Evolutionary conservation across 1,140 invertebrate species (phyloP).

Genomic region (Drosophila elegans): DNA sequence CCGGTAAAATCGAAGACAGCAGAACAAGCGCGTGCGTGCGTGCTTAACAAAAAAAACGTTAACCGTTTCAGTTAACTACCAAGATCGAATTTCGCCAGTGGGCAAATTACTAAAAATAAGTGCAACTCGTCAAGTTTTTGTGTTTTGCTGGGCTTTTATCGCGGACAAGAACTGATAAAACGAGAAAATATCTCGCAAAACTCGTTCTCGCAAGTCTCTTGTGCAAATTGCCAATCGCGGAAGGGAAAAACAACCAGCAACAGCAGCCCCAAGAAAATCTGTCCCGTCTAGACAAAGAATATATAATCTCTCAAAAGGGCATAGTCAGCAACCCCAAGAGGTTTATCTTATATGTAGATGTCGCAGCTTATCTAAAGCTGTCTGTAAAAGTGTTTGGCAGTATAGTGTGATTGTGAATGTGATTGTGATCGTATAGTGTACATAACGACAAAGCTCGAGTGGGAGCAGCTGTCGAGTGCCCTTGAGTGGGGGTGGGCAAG

Average conservation of each 20-base stretch:
- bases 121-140: conserved; percentile 14
- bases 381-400: conserved; percentile 8
- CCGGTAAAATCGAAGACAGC: background rate
- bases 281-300: conserved; percentile 9
- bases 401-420: background rate
- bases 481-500: conserved; percentile 39
- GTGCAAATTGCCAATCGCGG: conserved; percentile 51
- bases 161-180: conserved; percentile 49
- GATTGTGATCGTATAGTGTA: conserved; percentile 3
- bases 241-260: conserved; percentile 25
- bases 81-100: conserved; percentile 30
- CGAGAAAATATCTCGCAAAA: conserved; percentile 43
- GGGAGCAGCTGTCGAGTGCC: conserved; percentile 41
- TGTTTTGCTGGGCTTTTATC: conserved; percentile 18
- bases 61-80: conserved; percentile 30
- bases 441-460: conserved; percentile 26
- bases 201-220: conserved; percentile 38
- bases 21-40: conserved; percentile 60
- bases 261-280: conserved; percentile 25
- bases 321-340: conserved; percentile 10
- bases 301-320: conserved; percentile 25
- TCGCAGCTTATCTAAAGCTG: conserved; percentile 25
- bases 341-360: conserved; percentile 32
- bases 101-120: conserved; percentile 33
- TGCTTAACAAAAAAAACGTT: conserved; percentile 16